These are phyloP conservation scores for Malacoraja senta DNA, from an alignment of 2,797 vertebrate genomes.

Conservation along the genomic window DNA sequence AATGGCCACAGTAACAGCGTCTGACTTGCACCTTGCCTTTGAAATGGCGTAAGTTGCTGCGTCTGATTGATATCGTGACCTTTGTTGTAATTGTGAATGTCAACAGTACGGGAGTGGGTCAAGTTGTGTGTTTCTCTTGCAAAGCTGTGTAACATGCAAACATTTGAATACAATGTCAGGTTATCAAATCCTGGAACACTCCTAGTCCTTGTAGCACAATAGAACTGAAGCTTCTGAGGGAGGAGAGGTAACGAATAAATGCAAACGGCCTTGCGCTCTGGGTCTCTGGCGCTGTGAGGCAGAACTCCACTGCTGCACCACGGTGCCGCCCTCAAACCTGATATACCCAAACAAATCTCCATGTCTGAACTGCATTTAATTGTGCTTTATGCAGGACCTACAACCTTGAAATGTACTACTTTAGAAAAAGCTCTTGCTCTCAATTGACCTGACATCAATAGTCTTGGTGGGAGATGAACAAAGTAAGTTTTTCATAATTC, in stretches of 20 bases:
- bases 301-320: no score
- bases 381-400: neutral
- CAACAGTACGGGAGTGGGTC: neutral
- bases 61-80: neutral
- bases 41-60: neutral
- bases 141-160: neutral
- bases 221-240: neutral
- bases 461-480: neutral
- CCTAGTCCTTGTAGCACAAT: neutral
- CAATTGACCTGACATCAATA: neutral
- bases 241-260: neutral
- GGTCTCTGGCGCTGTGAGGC: no score
- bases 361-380: neutral
- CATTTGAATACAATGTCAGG: neutral
- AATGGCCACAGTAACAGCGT: neutral
- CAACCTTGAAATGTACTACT: neutral
- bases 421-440: neutral
- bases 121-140: neutral
- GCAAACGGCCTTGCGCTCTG: neutral
- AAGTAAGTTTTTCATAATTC: neutral
- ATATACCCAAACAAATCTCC: neutral
- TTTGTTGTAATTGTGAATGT: neutral
- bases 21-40: neutral
- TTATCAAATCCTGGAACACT: neutral
- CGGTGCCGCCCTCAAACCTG: no score